Base-by-base conservation (phyloP, 2,888 invertebrate genomes). In the Sinohyriopsis cumingii region DNA sequence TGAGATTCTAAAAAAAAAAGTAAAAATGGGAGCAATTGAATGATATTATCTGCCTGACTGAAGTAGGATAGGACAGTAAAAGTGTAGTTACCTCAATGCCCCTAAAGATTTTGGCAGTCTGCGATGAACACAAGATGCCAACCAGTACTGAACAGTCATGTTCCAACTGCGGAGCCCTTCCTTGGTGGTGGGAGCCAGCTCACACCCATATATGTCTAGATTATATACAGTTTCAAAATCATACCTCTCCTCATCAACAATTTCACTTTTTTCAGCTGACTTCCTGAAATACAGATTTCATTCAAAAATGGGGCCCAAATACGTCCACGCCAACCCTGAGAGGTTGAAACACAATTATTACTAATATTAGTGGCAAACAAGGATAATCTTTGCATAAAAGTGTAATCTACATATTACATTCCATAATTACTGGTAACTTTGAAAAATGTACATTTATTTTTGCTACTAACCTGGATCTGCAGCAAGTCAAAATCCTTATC, bases 111-210 rank as follows among this genome's bases (percentile, higher is more conserved):
- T 73, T 15, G 96, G 95, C 84, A 96, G 94, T 79, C 95, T 91
- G 85, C 95, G 95, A 89, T 98, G 97, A 3, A 98, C 93, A 87
- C 95, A 95, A 76, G 94, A 93, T 1, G 97, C 98, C 82, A 99
- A 93, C 98, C 98, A 99, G 89, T 96, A 98, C 89, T 99, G 99
- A 0, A 98, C 94, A 57, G 95, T 95, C 86, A 95, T 95, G 89
- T 99, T 99, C 99, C 99, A 99, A 65, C 94, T 93, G 85, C 95
- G 95, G 94, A 98, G 95, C 5, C 95, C 95, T 75, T 95, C 95
- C 6, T 97, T 92, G 75, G 97, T 93, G 0, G 95, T 95, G 55
- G 94, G 93, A 70, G 94, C 94, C 67, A 94, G 93, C 87, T 99
- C 98, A 65, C 96, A 94, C 55, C 93, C 94, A 90, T 93, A 93